Evolutionary conservation across 2,113 vertebrate species (phyloP).

Genomic region (Craseonycteris thonglongyai): DNA sequence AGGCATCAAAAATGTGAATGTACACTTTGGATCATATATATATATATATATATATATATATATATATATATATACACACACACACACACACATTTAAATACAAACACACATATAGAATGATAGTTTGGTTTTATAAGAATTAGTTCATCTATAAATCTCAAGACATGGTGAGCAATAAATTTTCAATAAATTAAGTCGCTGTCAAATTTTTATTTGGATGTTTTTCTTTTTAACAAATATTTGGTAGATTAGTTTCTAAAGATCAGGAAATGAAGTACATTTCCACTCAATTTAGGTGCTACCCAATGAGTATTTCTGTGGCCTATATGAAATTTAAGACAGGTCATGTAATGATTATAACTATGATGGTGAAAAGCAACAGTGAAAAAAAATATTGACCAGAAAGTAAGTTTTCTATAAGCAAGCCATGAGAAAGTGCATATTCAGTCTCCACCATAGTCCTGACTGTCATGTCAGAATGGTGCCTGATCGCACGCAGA

Average conservation of each 20-base stretch:
- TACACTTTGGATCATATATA: background rate
- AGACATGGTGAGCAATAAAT: background rate
- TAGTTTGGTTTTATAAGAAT: background rate
- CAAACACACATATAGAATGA: background rate
- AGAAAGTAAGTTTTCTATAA: background rate
- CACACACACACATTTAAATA: background rate
- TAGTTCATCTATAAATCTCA: background rate
- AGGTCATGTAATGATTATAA: background rate
- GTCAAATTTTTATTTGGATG: background rate
- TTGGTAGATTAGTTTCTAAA: background rate
- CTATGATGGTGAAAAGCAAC: background rate
- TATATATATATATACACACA: background rate
- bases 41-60: background rate
- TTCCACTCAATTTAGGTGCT: background rate
- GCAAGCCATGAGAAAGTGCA: background rate
- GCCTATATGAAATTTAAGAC: background rate
- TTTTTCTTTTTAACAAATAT: background rate
- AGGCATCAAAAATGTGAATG: background rate
- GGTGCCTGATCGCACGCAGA: no score
- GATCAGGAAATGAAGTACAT: background rate
- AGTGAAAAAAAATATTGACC: background rate
- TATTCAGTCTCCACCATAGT: background rate
- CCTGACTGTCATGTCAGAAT: background rate
- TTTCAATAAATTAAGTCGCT: background rate
- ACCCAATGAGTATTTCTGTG: background rate